phyloP scores from a whole-genome alignment of 2,113 vertebrate species.

The Ia io region DNA sequence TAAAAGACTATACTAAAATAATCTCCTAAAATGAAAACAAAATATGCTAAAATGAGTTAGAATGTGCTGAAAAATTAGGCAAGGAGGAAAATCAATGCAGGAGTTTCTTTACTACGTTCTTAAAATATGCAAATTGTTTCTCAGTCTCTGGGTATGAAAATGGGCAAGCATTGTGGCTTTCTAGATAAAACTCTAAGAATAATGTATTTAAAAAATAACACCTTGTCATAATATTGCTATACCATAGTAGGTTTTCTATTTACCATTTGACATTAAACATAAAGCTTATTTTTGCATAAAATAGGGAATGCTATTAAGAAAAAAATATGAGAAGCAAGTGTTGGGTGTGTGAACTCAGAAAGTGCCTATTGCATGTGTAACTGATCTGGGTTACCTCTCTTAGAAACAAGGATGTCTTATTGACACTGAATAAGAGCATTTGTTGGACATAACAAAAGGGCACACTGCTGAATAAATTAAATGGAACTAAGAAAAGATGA shows the following conservation, averaged over 20 bases:
- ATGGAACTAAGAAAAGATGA: neutral
- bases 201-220: neutral
- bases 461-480: conserved; percentile 5
- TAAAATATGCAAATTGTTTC: neutral
- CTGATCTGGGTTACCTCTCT: neutral
- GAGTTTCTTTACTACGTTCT: neutral
- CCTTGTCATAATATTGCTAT: neutral
- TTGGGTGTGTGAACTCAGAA: neutral
- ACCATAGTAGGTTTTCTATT: neutral
- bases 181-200: conserved; percentile 17
- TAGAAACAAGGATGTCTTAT: neutral
- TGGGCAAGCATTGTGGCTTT: neutral
- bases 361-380: neutral
- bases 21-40: conserved; percentile 11
- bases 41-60: conserved; percentile 15
- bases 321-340: neutral
- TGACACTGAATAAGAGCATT: conserved; percentile 25
- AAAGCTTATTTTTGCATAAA: neutral
- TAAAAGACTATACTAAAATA: conserved; percentile 39
- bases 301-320: neutral
- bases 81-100: neutral
- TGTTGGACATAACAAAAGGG: neutral
- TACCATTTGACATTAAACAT: neutral
- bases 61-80: neutral
- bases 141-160: neutral